Conservation (phyloP, 2,888 invertebrate genomes). For the Brassicogethes aeneus region DNA sequence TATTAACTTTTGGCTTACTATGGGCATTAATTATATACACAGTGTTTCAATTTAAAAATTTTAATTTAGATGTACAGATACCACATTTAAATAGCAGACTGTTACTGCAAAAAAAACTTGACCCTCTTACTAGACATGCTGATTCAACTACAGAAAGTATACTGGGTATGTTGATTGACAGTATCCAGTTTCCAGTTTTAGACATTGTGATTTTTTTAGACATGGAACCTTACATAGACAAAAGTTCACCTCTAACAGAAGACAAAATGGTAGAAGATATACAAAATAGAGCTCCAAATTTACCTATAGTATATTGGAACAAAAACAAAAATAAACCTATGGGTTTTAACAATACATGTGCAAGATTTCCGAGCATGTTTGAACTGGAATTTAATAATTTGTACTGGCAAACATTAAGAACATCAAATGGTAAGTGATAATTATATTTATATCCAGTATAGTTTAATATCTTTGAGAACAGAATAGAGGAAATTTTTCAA, state of each 20-base stretch:
- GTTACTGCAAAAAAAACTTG: conserved; percentile 44
- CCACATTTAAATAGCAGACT: conserved; percentile 42
- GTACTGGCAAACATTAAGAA: conserved; percentile 83
- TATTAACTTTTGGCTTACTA: conserved; percentile 38
- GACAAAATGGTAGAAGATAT: conserved; percentile 70
- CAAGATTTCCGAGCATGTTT: conserved; percentile 79
- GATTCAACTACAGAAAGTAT: conserved; percentile 38
- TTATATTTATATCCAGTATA: no score
- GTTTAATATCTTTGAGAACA: no score
- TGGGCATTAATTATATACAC: conserved; percentile 43
- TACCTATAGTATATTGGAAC: conserved; percentile 81
- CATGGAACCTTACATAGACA: conserved; percentile 52
- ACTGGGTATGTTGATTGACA: background rate
- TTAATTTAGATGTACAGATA: conserved; percentile 34
- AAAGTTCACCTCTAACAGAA: conserved; percentile 54
- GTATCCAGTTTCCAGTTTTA: background rate
- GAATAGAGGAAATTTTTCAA: no score
- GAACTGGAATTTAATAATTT: conserved; percentile 89
- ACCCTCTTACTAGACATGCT: conserved; percentile 35
- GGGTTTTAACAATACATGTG: conserved; percentile 63
- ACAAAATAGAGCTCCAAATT: conserved; percentile 69
- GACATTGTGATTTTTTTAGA: conserved; percentile 28
- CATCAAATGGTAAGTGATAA: conserved; percentile 56
- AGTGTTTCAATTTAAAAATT: conserved; percentile 38
- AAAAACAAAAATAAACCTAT: conserved; percentile 69